Evolutionary conservation across 2,113 vertebrate species (phyloP), one percentile per base, ranked within the genome.

Genomic region (Laterallus jamaicensis): DNA sequence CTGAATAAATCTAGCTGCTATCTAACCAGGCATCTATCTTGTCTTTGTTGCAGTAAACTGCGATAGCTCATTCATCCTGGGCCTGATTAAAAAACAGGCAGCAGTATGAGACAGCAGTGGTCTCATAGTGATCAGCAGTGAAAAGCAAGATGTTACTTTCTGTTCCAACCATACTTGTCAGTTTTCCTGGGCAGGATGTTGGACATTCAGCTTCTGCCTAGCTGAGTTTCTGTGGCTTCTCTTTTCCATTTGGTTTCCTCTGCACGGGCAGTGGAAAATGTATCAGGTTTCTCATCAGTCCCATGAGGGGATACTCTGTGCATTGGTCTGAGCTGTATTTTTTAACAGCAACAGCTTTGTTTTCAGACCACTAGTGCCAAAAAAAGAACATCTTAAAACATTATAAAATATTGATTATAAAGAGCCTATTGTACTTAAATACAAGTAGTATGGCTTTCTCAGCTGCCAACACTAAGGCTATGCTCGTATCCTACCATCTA

Each of bases 1-100:
- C 62, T 94, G 60, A 88, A 94, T 89, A 97, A 97, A 94, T 90
- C 77, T 56, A 93, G n/a, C 58, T 26, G 8, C 40, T 86, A 56
- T 95, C 81, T 96, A 56, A 58, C 29, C 80, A 96, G 82, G 88
- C 21, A 24, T 62, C 82, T 59, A 91, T 29, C 35, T 95, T 6
- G 1, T 84, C 69, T 93, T 92, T 32, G 70, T 95, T 95, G 91
- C 32, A 58, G 84, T 94, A 91, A 85, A 75, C 70, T 90, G 62
- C 59, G 58, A 54, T 32, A 42, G 18, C 16, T 92, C 62, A 63
- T 90, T 91, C 66, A 93, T 77, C 66, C 73, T 59, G 67, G 66
- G n/a, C 28, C 49, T 79, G 37, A 55, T 55, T 85, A 79, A 68
- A 88, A 86, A 80, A n/a, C 3, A 86, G n/a, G 15, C 54, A 85